These are phyloP conservation scores for Cabera pusaria DNA, from an alignment of 2,888 invertebrate genomes.

Conservation along the genomic window DNA sequence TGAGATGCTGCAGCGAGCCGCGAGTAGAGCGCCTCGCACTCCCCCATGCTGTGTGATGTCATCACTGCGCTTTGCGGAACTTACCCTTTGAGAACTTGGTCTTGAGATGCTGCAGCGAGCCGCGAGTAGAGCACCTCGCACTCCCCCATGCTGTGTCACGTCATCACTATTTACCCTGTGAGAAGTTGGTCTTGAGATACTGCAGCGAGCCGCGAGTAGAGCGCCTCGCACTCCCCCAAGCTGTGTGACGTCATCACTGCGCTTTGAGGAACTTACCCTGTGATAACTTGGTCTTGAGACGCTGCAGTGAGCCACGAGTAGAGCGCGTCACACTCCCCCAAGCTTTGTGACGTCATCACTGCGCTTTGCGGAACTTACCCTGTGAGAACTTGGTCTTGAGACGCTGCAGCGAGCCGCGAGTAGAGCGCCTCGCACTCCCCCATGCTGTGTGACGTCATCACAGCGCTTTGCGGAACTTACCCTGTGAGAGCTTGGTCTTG, in stretches of 20 bases:
- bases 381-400: constrained; percentile 15
- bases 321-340: constrained; percentile 91
- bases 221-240: constrained; percentile 88
- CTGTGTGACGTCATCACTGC: constrained; percentile 62
- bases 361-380: constrained; percentile 7
- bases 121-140: constrained; percentile 88
- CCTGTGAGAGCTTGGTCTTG: constrained; percentile 72
- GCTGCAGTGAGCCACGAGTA: constrained; percentile 88
- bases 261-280: constrained; percentile 73
- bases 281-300: constrained; percentile 65
- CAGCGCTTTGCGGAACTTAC: constrained; percentile 61
- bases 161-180: constrained; percentile 12
- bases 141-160: constrained; percentile 89
- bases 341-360: too few species aligned
- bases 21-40: constrained; percentile 90
- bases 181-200: constrained; percentile 14
- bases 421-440: constrained; percentile 88
- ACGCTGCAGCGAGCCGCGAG: constrained; percentile 59
- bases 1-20: constrained; percentile 85
- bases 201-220: constrained; percentile 79
- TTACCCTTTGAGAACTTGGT: constrained; percentile 84
- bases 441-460: constrained; percentile 77
- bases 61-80: constrained; percentile 73
- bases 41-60: constrained; percentile 83
- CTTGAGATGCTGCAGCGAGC: constrained; percentile 86